Percentiles rank a stretch among this genome's conserved stretches.
phyloP scores from a whole-genome alignment of 2,797 vertebrate genomes.

The Moxostoma hubbsi region DNA sequence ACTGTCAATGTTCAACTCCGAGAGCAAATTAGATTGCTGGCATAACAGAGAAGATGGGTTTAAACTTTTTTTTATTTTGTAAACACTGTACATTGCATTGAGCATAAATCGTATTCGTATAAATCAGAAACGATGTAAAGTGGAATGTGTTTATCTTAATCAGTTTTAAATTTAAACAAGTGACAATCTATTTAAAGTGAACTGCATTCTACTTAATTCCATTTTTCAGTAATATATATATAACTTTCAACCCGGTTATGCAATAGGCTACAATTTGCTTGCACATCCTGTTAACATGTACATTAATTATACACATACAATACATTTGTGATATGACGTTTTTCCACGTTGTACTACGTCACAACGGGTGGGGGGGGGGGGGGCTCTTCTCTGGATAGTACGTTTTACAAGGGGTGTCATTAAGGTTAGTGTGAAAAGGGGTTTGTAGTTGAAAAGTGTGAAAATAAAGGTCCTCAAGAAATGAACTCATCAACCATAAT shows the following conservation, averaged over 20 bases:
- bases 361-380: background rate
- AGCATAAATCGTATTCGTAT: too few relatives aligned
- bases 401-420: slow-evolving; percentile 52
- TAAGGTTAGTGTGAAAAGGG: slow-evolving; percentile 45
- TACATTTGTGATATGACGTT: background rate
- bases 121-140: too few relatives aligned
- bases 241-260: background rate
- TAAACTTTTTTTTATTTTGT: too few relatives aligned
- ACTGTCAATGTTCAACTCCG: background rate
- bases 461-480: slow-evolving; percentile 63
- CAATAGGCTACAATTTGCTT: background rate
- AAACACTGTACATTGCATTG: too few relatives aligned
- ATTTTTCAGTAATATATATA: background rate
- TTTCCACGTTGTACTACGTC: slow-evolving; percentile 14
- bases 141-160: too few relatives aligned
- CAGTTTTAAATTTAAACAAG: too few relatives aligned
- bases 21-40: background rate
- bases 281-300: background rate
- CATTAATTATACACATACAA: background rate
- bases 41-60: background rate
- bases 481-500: slow-evolving; percentile 83
- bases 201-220: too few relatives aligned
- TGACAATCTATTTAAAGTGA: too few relatives aligned
- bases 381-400: slow-evolving; percentile 45
- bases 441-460: slow-evolving; percentile 33